Evolutionary conservation across 2,888 invertebrate genomes (phyloP).

Genomic region (Eristalis arbustorum): DNA sequence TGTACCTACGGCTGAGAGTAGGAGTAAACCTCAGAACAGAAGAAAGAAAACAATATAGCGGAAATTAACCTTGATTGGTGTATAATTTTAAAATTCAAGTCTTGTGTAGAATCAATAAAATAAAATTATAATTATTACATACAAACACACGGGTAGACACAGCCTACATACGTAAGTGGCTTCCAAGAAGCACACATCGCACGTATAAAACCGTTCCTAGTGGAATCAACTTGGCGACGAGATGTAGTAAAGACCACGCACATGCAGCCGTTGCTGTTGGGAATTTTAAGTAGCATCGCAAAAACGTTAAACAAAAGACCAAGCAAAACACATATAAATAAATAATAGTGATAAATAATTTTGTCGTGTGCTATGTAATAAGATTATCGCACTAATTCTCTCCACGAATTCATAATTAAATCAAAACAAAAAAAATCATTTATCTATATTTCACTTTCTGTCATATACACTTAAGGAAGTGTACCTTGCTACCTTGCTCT

Average conservation of each 20-base stretch:
- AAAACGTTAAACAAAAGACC: slow-evolving; percentile 55
- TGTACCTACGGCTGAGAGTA: not conserved
- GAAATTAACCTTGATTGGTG: slow-evolving; percentile 64
- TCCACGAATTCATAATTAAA: slow-evolving; percentile 34
- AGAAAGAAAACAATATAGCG: slow-evolving; percentile 36
- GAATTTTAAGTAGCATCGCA: slow-evolving; percentile 51
- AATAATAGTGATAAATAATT: slow-evolving; percentile 20
- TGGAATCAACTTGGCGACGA: slow-evolving; percentile 56
- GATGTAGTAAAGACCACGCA: slow-evolving; percentile 55
- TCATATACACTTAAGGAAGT: slow-evolving; percentile 39
- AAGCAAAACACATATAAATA: slow-evolving; percentile 25
- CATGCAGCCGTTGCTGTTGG: slow-evolving; percentile 39
- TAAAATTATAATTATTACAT: slow-evolving; percentile 68
- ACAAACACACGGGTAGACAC: slow-evolving; percentile 51
- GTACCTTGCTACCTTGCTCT: slow-evolving; percentile 28
- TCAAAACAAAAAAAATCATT: slow-evolving; percentile 12
- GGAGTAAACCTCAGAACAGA: not conserved
- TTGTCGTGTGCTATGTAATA: slow-evolving; percentile 23
- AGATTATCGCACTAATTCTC: slow-evolving; percentile 32
- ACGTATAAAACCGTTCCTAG: slow-evolving; percentile 61
- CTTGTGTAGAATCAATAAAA: slow-evolving; percentile 61
- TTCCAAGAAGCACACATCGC: slow-evolving; percentile 42
- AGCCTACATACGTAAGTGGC: slow-evolving; percentile 40
- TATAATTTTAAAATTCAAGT: slow-evolving; percentile 55
- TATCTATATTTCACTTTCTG: not conserved